Base-by-base conservation (phyloP, 2,888 invertebrate species). In the Brachylomia viminalis region DNA sequence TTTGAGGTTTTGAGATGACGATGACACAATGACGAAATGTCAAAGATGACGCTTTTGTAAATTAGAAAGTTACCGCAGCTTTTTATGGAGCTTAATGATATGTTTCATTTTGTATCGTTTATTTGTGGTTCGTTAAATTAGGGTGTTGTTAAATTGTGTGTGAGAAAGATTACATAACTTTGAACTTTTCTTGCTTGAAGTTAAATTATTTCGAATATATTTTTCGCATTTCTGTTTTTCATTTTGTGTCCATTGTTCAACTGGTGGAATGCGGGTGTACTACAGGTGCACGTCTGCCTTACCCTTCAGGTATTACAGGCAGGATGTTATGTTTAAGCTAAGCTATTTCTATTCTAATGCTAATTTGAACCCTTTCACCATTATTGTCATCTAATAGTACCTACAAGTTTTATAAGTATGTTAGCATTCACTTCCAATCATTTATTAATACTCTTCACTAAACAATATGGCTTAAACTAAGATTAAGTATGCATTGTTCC, bases 31-130 rank as follows among this genome's bases (percentile, higher is more conserved):
- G 66, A 73, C 30, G 71, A 65, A 75, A 82, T 76, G 75, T 83
- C 85, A 79, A 76, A 77, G 59, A 78, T 86, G 79, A 80, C 70
- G 49, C 67, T 76, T 61, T 13, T 62, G 73, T 77, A 83, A 81
- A 79, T 88, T 88, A 87, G 89, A 88, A 88, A 88, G 87, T 88
- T 64, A 68, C 77, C 64, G 54, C 72, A 42, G 66, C 61, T 76
- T 83, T 78, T 75, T 72, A 69, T 71, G 66, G 11, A 47, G 33
- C 54, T 20, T 84, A 68, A 84, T 65, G 68, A n/a, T 67, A 47
- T 49, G 30, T 5, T 59, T 56, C 6, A 42, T 66, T 72, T 80
- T 45, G 20, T 47, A 20, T 20, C 23, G 61, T 72, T 30, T 45
- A n/a, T 80, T 69, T 61, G 64, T 75, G 58, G 27, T 64, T 47